Percentiles rank a stretch among this genome's conserved stretches.
Conservation (phyloP, 2,888 invertebrate species). For the Ashinkailepas kermadecensis region DNA sequence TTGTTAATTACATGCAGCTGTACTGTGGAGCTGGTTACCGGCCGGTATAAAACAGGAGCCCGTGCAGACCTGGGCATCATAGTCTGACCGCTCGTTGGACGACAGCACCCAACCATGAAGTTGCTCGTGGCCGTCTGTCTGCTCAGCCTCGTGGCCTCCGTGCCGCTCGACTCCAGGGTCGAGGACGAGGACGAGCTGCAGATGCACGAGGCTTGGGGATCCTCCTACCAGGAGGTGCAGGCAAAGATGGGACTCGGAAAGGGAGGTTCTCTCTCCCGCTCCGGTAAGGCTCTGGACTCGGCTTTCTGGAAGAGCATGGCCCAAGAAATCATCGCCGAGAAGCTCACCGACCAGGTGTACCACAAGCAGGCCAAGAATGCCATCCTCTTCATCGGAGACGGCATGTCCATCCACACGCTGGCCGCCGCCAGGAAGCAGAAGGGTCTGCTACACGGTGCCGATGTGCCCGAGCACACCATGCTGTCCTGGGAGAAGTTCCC, state of each 20-base stretch:
- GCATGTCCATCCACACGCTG: constrained; percentile 7
- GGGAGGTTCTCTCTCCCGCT: neutral
- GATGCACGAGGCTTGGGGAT: neutral
- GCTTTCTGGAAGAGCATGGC: neutral
- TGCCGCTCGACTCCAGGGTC: constrained; percentile 1
- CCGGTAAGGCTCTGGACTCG: neutral
- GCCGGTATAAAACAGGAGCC: neutral
- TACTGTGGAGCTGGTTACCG: neutral
- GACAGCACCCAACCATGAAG: neutral
- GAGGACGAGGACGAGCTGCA: neutral
- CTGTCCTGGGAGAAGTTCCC: constrained; percentile 9
- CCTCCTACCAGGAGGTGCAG: constrained; percentile 8
- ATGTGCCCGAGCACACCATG: constrained; percentile 7
- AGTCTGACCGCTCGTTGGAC: neutral
- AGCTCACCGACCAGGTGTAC: neutral
- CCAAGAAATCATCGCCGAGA: neutral
- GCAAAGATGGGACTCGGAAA: neutral
- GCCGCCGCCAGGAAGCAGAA: constrained; percentile 1
- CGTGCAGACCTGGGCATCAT: too few relatives aligned
- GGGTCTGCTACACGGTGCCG: neutral
- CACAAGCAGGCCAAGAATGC: neutral
- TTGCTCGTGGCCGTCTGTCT: neutral
- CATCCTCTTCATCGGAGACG: constrained; percentile 9
- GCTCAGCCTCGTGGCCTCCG: neutral
- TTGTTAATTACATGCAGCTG: neutral